Conservation (phyloP, 2,113 vertebrate genomes). For the Gavia stellata region DNA sequence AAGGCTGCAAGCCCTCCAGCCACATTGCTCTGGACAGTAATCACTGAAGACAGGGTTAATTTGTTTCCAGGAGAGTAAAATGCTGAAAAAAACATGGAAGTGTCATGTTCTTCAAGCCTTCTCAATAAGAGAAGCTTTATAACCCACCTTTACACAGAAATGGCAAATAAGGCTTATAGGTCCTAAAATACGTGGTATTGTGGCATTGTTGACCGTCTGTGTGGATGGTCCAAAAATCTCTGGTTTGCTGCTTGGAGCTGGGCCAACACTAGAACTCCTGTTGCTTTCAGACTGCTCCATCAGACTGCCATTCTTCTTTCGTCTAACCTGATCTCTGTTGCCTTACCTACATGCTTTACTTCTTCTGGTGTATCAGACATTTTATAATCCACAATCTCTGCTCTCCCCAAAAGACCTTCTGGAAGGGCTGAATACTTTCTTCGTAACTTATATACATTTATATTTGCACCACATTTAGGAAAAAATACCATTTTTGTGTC, state of each 20-base stretch:
- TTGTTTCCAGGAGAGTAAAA: background rate
- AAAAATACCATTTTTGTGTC: background rate
- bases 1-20: background rate
- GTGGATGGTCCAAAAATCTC: background rate
- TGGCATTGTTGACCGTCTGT: rapidly evolving
- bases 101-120: background rate
- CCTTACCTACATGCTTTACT: background rate
- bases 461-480: background rate
- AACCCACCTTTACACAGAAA: background rate
- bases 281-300: background rate
- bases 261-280: background rate
- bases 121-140: background rate
- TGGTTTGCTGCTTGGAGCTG: background rate
- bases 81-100: background rate
- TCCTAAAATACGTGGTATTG: background rate
- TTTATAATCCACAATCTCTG: background rate
- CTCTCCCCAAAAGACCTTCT: background rate
- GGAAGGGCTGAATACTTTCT: background rate
- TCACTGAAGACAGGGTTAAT: background rate
- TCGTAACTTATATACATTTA: background rate
- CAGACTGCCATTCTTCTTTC: background rate
- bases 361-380: background rate
- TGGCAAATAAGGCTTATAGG: background rate
- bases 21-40: background rate
- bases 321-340: background rate